Conservation (phyloP, 2,888 invertebrate species). For the Melipona beecheii region DNA sequence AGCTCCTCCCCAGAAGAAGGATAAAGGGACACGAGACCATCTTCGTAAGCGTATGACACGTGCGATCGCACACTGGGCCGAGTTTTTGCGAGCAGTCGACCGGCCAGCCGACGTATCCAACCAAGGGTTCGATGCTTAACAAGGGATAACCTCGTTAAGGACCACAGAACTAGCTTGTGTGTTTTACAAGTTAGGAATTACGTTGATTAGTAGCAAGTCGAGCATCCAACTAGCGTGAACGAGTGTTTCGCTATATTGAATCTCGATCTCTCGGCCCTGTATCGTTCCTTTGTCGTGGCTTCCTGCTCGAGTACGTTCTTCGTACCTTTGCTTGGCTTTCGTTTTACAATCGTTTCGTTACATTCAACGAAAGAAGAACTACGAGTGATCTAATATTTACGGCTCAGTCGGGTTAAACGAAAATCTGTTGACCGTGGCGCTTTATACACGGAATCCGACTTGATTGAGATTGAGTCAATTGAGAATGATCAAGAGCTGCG, state of each 20-base stretch:
- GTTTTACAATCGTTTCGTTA: background rate
- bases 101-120: conserved; percentile 57
- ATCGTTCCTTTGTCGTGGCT: background rate
- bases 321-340: background rate
- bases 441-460: no score
- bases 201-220: conserved; percentile 82
- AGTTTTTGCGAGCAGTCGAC: conserved; percentile 47
- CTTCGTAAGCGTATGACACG: conserved; percentile 51
- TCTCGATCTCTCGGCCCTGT: conserved; percentile 31
- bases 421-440: no score
- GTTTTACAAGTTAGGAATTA: conserved; percentile 84
- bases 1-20: background rate
- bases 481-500: no score
- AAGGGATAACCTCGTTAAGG: conserved; percentile 83
- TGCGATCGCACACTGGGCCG: conserved; percentile 32
- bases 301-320: accelerated
- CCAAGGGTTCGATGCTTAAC: conserved; percentile 83
- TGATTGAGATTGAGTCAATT: no score
- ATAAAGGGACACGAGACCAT: background rate
- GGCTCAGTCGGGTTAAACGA: no score
- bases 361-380: background rate
- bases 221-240: conserved; percentile 67
- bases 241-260: conserved; percentile 40
- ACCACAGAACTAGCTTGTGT: conserved; percentile 80
- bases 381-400: no score